Percentiles rank a stretch among this genome's conserved stretches.
phyloP scores from a whole-genome alignment of 2,888 invertebrate genomes.

The Latrodectus elegans region DNA sequence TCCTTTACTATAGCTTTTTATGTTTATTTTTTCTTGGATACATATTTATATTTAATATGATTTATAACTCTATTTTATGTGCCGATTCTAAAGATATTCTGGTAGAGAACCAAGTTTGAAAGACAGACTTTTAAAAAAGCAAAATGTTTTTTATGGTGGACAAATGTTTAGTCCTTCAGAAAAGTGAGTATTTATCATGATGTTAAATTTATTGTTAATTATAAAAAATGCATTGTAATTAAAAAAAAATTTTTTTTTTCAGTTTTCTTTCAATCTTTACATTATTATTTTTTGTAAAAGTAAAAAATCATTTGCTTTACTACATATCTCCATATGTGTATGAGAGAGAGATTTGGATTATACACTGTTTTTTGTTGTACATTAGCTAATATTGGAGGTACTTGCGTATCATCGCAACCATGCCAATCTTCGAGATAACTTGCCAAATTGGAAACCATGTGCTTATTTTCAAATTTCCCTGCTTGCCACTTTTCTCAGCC shows the following conservation, averaged over 20 bases:
- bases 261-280: neutral
- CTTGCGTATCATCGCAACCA: too few relatives aligned
- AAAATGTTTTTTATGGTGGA: conserved; percentile 83
- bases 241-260: neutral
- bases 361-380: too few relatives aligned
- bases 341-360: too few relatives aligned
- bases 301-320: too few relatives aligned
- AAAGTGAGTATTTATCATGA: conserved; percentile 22
- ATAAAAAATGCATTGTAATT: neutral
- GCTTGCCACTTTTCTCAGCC: too few relatives aligned
- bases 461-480: too few relatives aligned
- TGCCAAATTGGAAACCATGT: too few relatives aligned
- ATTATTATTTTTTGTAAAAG: too few relatives aligned
- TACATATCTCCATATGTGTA: too few relatives aligned
- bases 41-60: neutral
- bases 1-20: neutral
- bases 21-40: neutral
- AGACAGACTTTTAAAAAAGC: conserved; percentile 72
- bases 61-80: conserved; percentile 12
- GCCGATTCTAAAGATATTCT: conserved; percentile 71
- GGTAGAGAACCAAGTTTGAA: conserved; percentile 73
- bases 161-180: conserved; percentile 79
- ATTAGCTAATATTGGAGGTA: too few relatives aligned
- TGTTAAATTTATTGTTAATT: neutral
- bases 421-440: too few relatives aligned